These are phyloP conservation scores for Goniozus legneri DNA, from an alignment of 1,140 invertebrate genomes.

Conservation along the genomic window DNA sequence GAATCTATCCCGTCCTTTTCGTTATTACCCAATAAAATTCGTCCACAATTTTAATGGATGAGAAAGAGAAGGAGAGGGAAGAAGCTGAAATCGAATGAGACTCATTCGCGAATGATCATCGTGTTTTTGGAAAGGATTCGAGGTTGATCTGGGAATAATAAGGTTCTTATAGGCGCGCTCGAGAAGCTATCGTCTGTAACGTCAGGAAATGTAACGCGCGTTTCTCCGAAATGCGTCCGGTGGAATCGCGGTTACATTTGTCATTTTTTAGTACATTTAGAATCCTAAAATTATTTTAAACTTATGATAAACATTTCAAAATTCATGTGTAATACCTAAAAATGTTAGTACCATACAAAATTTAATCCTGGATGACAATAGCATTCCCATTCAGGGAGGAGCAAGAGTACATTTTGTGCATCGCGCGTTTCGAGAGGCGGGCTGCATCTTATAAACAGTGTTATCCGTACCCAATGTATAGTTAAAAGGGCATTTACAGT, in stretches of 20 bases:
- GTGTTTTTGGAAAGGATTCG: constrained; percentile 6
- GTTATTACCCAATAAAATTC: too few species aligned
- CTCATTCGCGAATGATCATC: constrained; percentile 4
- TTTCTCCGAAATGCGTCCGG: constrained; percentile 45
- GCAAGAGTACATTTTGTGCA: constrained; percentile 20
- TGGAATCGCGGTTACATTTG: constrained; percentile 24
- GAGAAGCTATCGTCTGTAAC: constrained; percentile 24
- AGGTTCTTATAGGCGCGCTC: constrained; percentile 31
- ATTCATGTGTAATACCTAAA: not conserved
- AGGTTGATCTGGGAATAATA: constrained; percentile 4
- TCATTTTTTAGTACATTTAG: too few species aligned
- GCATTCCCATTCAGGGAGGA: too few species aligned
- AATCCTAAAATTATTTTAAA: too few species aligned
- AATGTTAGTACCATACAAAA: too few species aligned
- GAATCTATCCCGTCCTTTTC: too few species aligned
- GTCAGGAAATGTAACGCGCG: constrained; percentile 18
- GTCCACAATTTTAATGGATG: too few species aligned
- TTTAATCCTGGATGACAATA: too few species aligned
- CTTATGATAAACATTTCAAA: not conserved
- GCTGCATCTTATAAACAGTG: constrained; percentile 44
- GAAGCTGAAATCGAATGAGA: constrained; percentile 18
- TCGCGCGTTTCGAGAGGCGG: constrained; percentile 48
- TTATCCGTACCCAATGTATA: constrained; percentile 54
- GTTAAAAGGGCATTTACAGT: constrained; percentile 45
- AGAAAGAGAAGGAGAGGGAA: constrained; percentile 5